Evolutionary conservation across 2,888 invertebrate genomes (phyloP), one percentile per base, ranked within the genome.

Genomic region (Sesamia inferens): DNA sequence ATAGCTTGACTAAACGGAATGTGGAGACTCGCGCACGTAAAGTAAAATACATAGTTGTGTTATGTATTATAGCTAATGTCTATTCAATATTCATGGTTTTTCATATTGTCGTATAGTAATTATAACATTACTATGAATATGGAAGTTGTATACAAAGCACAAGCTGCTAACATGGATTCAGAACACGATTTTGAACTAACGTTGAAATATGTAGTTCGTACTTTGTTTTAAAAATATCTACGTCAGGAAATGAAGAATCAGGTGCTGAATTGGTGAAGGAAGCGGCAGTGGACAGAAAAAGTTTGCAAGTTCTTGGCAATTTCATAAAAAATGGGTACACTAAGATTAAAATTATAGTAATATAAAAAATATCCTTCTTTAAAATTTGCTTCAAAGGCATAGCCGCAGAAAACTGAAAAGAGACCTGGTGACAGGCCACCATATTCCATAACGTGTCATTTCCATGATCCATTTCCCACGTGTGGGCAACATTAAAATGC

Each of bases 401-500:
- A 59, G 71, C 72, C 71, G 81, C 64, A 76, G 69, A 74, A 78
- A 72, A 71, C 47, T 19, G 7, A 44, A 71, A 48, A 81, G 81
- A 75, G 78, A 81, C 75, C 1, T 44, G 14, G 19, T 71, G 82
- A 78, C 78, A 81, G 55, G 58, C 64, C 48, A 66, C 55, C 74
- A 76, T 79, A 79, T 75, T 65, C 72, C 71, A 70, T 74, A 78
- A 74, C 59, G 11, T 71, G 75, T 78, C 68, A 75, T 74, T 76
- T 74, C 67, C 76, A 70, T 81, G 78, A 74, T 82, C 76, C 78
- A 82, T 78, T 86, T 84, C 84, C 85, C 84, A 86, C 84, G 80
- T 74, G 75, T 84, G 82, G 79, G 70, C 82, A 76, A 76, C 80
- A 78, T 89, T 87, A 85, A 89, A 88, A 90, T 89, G 86, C 86